phyloP scores from a whole-genome alignment of 2,797 vertebrate genomes.

The Okamejei kenojei region DNA sequence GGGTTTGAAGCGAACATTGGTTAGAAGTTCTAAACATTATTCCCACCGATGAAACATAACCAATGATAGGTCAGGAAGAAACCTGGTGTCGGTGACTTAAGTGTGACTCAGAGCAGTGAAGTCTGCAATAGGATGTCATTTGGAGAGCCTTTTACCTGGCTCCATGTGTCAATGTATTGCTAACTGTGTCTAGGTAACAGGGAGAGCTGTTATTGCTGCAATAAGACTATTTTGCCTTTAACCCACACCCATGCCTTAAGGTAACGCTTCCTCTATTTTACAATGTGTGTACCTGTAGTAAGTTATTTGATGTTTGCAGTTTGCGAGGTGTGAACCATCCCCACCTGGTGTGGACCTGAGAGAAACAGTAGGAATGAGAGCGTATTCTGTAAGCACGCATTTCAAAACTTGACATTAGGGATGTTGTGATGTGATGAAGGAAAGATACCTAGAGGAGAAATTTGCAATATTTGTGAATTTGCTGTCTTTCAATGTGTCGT shows the following conservation, averaged over 20 bases:
- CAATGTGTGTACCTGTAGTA: not conserved
- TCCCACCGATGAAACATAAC: not conserved
- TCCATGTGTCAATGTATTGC: not conserved
- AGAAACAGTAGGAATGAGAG: not conserved
- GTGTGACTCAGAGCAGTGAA: not conserved
- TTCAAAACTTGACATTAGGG: not conserved
- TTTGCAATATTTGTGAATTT: conserved; percentile 30
- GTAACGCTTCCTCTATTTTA: not conserved
- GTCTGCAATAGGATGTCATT: not conserved
- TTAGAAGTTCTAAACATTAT: not conserved
- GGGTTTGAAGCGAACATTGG: not conserved
- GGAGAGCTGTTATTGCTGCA: not conserved
- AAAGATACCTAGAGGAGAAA: not conserved
- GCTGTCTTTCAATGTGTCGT: not conserved
- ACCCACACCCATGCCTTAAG: conserved; percentile 25
- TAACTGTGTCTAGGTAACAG: not conserved
- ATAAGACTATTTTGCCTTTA: not conserved
- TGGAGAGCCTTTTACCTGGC: not conserved
- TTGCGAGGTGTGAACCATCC: not conserved
- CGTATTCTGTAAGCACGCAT: not conserved
- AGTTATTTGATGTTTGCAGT: not conserved
- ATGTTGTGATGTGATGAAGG: not conserved
- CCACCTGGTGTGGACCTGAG: not conserved
- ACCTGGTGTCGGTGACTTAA: not conserved
- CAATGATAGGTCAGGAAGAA: no score